Conservation (phyloP, 2,113 vertebrate species). For the Psophia crepitans region DNA sequence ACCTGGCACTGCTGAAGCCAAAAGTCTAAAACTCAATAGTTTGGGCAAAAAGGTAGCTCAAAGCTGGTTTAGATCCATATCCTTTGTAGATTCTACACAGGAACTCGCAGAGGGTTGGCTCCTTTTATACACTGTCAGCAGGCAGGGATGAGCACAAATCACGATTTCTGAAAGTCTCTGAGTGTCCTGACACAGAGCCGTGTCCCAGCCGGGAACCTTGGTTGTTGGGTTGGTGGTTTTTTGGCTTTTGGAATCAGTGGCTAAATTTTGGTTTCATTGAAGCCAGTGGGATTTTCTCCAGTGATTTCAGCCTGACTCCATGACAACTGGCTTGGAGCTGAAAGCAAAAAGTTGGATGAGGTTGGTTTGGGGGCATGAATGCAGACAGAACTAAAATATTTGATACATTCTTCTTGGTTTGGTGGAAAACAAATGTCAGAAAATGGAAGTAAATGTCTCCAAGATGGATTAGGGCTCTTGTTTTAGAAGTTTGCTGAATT, state of each 20-base stretch:
- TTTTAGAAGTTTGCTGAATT: background rate
- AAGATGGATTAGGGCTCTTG: background rate
- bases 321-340: background rate
- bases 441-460: background rate
- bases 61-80: background rate
- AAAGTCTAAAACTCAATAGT: background rate
- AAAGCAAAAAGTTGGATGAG: background rate
- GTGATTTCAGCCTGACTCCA: background rate
- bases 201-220: background rate
- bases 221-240: fast-evolving
- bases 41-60: background rate
- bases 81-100: background rate
- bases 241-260: background rate
- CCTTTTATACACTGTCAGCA: background rate
- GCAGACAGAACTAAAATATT: background rate
- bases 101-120: background rate
- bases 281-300: background rate
- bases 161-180: background rate
- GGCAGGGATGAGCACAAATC: fast-evolving
- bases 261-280: background rate
- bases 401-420: background rate
- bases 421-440: background rate
- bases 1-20: background rate
- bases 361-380: background rate
- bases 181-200: background rate